phyloP scores from a whole-genome alignment of 2,113 vertebrate species.

The Vulpes lagopus region DNA sequence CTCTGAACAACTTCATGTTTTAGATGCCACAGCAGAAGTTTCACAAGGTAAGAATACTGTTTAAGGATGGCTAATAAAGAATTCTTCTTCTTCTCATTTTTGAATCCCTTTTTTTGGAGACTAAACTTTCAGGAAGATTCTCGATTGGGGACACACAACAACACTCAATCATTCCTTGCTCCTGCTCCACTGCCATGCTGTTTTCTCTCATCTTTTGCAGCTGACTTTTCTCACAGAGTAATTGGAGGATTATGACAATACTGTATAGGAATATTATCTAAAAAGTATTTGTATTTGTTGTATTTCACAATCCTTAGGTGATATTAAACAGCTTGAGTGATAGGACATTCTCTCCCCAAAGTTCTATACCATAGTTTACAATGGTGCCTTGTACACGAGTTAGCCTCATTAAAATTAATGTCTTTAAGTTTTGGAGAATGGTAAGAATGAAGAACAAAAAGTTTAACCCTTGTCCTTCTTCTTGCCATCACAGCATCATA shows the following conservation, averaged over 20 bases:
- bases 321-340: neutral
- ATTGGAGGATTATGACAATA: neutral
- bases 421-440: neutral
- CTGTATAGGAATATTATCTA: neutral
- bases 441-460: neutral
- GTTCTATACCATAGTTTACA: neutral
- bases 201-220: neutral
- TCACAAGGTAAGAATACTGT: neutral
- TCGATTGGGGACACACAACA: neutral
- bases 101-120: neutral
- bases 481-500: neutral
- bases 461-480: neutral
- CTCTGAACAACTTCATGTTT: neutral
- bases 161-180: neutral
- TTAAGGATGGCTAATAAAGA: neutral
- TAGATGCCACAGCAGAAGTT: neutral
- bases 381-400: neutral
- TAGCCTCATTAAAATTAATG: neutral
- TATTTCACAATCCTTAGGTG: neutral
- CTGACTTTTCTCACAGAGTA: neutral
- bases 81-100: neutral
- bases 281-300: conserved; percentile 24
- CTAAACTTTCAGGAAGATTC: conserved; percentile 9
- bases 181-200: rapidly evolving
- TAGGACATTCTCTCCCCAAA: neutral